phyloP scores from a whole-genome alignment of 2,888 invertebrate species.

The Eremobia ochroleuca region DNA sequence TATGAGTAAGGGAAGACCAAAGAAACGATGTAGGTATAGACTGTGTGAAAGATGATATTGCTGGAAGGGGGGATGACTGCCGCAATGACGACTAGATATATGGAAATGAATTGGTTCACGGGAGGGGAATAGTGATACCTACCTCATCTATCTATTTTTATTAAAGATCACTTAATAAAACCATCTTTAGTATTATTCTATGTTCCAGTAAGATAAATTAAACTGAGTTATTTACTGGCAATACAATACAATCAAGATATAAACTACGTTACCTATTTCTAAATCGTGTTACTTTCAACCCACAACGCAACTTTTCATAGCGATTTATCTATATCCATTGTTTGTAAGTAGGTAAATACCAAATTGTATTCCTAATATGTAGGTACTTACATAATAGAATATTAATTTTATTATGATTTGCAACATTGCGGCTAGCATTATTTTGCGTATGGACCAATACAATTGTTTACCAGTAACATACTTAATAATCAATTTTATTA shows the following conservation, averaged over 20 bases:
- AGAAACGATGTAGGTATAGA: background rate
- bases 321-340: constrained; percentile 2
- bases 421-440: background rate
- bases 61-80: too few species aligned
- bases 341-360: background rate
- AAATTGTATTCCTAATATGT: background rate
- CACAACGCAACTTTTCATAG: background rate
- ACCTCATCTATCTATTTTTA: too few species aligned
- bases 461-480: background rate
- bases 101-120: too few species aligned
- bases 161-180: too few species aligned
- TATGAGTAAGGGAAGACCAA: background rate
- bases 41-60: background rate
- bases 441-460: background rate
- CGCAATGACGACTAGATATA: too few species aligned
- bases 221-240: background rate
- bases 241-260: background rate
- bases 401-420: background rate
- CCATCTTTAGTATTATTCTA: too few species aligned
- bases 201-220: too few species aligned
- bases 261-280: background rate
- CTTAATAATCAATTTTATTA: background rate
- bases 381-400: background rate
- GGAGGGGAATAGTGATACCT: too few species aligned
- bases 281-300: background rate